Percentiles rank a stretch among this genome's conserved stretches.
phyloP scores from a whole-genome alignment of 1,140 invertebrate genomes.

The Achroia grisella region DNA sequence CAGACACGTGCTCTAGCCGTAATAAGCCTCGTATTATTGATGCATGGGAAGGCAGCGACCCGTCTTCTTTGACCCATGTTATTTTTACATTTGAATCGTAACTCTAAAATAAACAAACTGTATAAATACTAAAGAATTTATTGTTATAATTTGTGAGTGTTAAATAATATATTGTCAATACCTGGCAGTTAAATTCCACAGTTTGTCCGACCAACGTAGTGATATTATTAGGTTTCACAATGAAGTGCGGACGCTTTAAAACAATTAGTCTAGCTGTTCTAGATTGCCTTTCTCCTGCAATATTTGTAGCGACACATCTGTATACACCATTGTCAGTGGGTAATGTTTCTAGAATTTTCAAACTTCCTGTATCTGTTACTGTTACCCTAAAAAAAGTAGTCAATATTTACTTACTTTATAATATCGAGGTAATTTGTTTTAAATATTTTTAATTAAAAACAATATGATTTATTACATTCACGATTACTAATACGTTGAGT shows the following conservation, averaged over 20 bases:
- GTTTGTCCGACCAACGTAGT: conserved; percentile 67
- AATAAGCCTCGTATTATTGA: conserved; percentile 79
- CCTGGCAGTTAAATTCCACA: conserved; percentile 72
- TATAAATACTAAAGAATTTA: background rate
- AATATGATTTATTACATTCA: too few species aligned
- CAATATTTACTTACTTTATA: too few species aligned
- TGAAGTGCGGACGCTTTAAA: conserved; percentile 69
- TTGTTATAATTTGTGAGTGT: background rate
- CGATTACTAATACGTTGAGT: too few species aligned
- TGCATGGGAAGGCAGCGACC: conserved; percentile 78
- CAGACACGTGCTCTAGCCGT: conserved; percentile 62
- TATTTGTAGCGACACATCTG: conserved; percentile 89
- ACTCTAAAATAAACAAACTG: conserved; percentile 46
- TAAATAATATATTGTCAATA: conserved; percentile 18
- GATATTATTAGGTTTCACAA: conserved; percentile 62
- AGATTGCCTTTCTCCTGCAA: conserved; percentile 88
- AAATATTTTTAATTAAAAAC: too few species aligned
- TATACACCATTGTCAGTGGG: conserved; percentile 90
- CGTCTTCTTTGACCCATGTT: conserved; percentile 65
- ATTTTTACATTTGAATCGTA: conserved; percentile 61
- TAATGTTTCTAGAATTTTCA: conserved; percentile 88
- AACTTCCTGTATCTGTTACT: conserved; percentile 83
- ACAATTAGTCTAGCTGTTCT: conserved; percentile 85
- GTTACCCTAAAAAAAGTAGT: conserved; percentile 48
- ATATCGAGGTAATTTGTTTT: too few species aligned